Percentiles rank a stretch among this genome's conserved stretches.
Evolutionary conservation across 2,797 vertebrate genomes (phyloP).

Genomic region (Enteromius unitaeniatus): DNA sequence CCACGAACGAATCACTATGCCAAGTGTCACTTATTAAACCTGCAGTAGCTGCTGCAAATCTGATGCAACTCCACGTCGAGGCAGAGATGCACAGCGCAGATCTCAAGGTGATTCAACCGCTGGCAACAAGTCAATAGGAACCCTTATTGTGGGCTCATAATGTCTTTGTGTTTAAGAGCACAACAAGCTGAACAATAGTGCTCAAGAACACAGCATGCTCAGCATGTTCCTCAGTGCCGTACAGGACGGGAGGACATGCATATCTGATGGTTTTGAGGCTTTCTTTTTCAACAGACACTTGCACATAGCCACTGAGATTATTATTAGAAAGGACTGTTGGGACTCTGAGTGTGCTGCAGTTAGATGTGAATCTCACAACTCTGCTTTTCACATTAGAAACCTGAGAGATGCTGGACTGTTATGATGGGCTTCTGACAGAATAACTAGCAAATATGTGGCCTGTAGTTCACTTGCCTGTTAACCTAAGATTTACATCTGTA

Average conservation of each 20-base stretch:
- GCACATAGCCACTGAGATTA: background rate
- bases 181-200: constrained; percentile 3
- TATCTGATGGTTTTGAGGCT: background rate
- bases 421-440: constrained; percentile 13
- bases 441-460: background rate
- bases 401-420: constrained; percentile 24
- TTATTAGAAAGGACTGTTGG: background rate
- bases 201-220: background rate
- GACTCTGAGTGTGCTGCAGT: background rate
- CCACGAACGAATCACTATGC: background rate
- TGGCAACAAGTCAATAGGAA: constrained; percentile 16
- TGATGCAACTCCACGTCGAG: background rate
- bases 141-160: constrained; percentile 18
- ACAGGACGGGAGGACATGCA: background rate
- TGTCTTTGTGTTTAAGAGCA: constrained; percentile 1
- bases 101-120: constrained; percentile 17
- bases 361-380: background rate
- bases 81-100: background rate
- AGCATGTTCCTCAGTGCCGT: background rate
- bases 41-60: background rate
- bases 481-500: background rate
- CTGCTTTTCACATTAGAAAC: constrained; percentile 41
- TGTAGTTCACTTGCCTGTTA: background rate
- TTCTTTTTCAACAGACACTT: background rate
- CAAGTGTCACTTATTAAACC: background rate